These are phyloP conservation scores for Hermatobates lingyangjiaoensis DNA, from an alignment of 1,140 invertebrate species.

Conservation along the genomic window DNA sequence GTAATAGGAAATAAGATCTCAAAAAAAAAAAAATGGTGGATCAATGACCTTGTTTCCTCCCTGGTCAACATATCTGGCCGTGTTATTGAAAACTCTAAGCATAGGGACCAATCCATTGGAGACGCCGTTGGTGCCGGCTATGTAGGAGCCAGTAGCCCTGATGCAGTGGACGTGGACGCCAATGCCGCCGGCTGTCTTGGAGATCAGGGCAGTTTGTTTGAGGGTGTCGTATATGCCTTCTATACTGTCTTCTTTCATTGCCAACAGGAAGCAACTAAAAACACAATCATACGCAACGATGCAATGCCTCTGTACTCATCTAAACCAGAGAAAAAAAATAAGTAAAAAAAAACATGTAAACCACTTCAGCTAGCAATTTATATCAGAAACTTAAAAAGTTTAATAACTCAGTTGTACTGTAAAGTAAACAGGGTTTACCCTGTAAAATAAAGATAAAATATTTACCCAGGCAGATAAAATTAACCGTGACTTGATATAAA, in stretches of 20 bases:
- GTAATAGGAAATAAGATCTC: no score
- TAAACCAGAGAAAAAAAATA: slow-evolving; percentile 5
- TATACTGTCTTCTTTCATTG: slow-evolving; percentile 92
- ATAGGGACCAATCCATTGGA: slow-evolving; percentile 97
- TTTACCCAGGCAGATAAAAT: no score
- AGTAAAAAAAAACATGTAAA: slow-evolving; percentile 4
- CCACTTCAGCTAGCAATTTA: background rate
- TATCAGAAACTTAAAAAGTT: no score
- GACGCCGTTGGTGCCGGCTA: slow-evolving; percentile 83
- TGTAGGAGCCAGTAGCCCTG: slow-evolving; percentile 73
- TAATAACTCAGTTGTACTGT: no score
- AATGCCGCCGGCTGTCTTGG: slow-evolving; percentile 93
- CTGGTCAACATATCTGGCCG: slow-evolving; percentile 93
- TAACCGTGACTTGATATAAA: no score
- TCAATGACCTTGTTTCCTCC: slow-evolving; percentile 79
- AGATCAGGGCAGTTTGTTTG: slow-evolving; percentile 87
- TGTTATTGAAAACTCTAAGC: slow-evolving; percentile 90
- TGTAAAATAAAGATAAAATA: no score
- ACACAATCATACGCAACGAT: no score
- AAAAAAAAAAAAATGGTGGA: no score
- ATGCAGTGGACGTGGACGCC: slow-evolving; percentile 95
- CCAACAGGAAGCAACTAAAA: slow-evolving; percentile 77
- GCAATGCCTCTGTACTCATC: slow-evolving; percentile 6
- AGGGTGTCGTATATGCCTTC: slow-evolving; percentile 95
- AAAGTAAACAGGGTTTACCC: no score